Evolutionary conservation across 2,113 vertebrate species (phyloP), one percentile per base, ranked within the genome.

Genomic region (Tylochromis polylepis): DNA sequence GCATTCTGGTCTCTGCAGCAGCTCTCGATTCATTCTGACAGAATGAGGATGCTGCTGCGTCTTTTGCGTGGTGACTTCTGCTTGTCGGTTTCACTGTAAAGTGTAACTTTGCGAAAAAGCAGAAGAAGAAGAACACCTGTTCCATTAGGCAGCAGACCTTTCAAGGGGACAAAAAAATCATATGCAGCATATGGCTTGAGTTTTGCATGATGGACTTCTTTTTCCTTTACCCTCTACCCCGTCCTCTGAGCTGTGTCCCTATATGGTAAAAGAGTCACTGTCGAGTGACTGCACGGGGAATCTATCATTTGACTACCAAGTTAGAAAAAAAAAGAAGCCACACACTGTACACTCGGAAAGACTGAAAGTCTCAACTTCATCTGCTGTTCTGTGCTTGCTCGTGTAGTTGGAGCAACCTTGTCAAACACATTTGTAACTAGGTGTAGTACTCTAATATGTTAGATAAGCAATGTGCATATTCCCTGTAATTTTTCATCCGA

Each of bases 221-320:
- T 94, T 90, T 75, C 85, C 22, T 88, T 38, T 80, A 36, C 86
- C 51, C 41, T 24, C 62, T 34, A n/a, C 38, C 24, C 53, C 82
- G 9, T 89, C 77, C 36, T 86, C 88, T 93, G 75, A 57, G 86
- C 60, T 87, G 88, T 77, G 77, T 92, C 96, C 95, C 83, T 96
- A 95, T 96, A 96, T 91, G 96, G 95, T 95, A 93, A 96, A 87
- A 87, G 83, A 2, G 46, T 91, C 31, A 72, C 58, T 78, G 65
- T 70, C 55, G 79, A 85, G 58, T 86, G 88, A 85, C 85, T 89
- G 41, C 79, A 90, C 90, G 93, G 95, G 93, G 96, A 96, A 92
- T 93, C 43, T 51, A 84, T 36, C 31, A 85, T 90, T 81, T 89
- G 72, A 91, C 78, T 84, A 84, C 11, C 10, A 79, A 14, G 38